Conservation (phyloP, 2,797 vertebrate genomes). For the Mormyrus hasselquistii region DNA sequence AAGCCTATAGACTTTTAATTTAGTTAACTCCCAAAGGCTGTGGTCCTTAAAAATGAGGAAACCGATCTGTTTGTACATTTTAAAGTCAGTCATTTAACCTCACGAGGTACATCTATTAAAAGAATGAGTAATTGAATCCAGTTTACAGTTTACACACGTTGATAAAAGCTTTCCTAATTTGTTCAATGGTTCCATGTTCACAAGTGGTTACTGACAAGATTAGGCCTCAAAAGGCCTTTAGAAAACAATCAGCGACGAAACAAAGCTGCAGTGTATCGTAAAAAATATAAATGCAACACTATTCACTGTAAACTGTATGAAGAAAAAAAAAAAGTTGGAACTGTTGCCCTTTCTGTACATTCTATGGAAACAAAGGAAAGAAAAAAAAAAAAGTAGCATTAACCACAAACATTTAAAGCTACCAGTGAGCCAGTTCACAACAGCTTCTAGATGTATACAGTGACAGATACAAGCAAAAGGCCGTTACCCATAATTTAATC, state of each 20-base stretch:
- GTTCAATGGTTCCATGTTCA: not conserved
- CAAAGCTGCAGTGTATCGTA: not conserved
- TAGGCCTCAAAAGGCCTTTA: not conserved
- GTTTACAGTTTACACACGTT: not conserved
- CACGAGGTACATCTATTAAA: constrained; percentile 1
- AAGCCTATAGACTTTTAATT: constrained; percentile 9
- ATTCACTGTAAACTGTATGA: not conserved
- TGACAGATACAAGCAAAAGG: not conserved
- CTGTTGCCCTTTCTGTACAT: not conserved
- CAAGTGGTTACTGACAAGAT: constrained; percentile 6
- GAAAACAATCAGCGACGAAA: not conserved
- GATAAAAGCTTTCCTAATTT: constrained; percentile 12
- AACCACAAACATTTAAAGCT: not conserved
- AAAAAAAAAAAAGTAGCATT: not conserved
- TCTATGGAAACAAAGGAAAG: not conserved
- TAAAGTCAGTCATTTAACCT: constrained; percentile 1
- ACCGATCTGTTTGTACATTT: constrained; percentile 8
- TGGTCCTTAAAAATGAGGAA: not conserved
- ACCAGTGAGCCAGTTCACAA: not conserved
- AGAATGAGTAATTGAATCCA: not conserved
- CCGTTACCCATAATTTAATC: not conserved
- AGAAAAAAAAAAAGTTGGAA: not conserved
- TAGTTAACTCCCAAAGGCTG: constrained; percentile 6
- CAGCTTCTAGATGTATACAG: not conserved
- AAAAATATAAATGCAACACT: not conserved